Evolutionary conservation across 2,113 vertebrate species (phyloP).

Genomic region (Nanorana parkeri): DNA sequence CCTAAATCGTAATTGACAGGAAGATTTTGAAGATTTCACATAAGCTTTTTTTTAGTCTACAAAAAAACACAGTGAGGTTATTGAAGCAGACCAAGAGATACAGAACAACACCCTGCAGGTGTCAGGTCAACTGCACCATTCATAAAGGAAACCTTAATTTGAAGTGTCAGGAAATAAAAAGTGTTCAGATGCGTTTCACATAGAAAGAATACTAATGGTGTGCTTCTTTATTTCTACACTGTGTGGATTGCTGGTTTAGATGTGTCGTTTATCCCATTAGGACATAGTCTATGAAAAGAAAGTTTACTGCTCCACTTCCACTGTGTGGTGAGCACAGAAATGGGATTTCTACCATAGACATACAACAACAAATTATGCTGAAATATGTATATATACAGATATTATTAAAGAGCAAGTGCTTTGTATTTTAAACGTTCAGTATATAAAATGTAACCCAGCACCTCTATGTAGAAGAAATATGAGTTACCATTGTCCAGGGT

Average conservation of each 20-base stretch:
- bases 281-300: neutral
- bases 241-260: neutral
- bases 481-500: no score
- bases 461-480: no score
- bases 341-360: neutral
- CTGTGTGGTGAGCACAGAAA: neutral
- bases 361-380: no score
- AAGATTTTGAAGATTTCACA: neutral
- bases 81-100: slow-evolving; percentile 10
- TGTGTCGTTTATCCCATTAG: neutral
- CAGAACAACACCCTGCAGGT: slow-evolving; percentile 5
- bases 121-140: slow-evolving; percentile 3
- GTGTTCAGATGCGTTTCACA: slow-evolving; percentile 2
- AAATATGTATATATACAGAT: no score
- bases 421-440: no score
- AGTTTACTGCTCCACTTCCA: neutral
- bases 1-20: neutral
- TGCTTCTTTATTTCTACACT: neutral
- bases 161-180: neutral
- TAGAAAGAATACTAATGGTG: neutral
- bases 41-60: neutral
- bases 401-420: no score
- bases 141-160: slow-evolving; percentile 1
- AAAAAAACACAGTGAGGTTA: neutral
- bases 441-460: no score